These are phyloP conservation scores for Phengaris arion DNA, from an alignment of 2,888 invertebrate species.

Conservation along the genomic window DNA sequence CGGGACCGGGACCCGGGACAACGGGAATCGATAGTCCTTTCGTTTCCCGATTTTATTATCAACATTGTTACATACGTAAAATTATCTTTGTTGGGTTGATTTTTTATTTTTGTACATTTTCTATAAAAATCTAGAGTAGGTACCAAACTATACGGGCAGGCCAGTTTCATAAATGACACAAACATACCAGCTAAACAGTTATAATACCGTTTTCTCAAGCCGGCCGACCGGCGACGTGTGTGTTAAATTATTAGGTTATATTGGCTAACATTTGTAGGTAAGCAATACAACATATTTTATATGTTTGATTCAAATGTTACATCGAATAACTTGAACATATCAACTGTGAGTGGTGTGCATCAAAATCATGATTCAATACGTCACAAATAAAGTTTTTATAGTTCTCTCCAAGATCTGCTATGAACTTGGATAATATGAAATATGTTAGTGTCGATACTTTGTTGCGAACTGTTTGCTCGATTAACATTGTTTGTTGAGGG, in stretches of 20 bases:
- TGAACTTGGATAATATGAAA: not conserved
- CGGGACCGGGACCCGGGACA: constrained; percentile 6
- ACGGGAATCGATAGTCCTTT: not conserved
- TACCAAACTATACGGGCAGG: not conserved
- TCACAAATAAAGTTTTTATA: not conserved
- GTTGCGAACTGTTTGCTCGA: constrained; percentile 8
- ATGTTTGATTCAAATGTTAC: not conserved
- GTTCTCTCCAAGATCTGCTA: not conserved
- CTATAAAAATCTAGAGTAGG: not conserved
- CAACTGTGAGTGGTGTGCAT: not conserved
- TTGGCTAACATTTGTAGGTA: not conserved
- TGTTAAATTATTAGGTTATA: not conserved
- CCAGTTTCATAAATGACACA: not conserved
- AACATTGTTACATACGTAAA: constrained; percentile 3
- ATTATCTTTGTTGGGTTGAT: not conserved
- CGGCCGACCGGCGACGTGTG: no score
- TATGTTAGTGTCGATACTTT: constrained; percentile 11
- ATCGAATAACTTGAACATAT: not conserved
- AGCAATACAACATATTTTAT: not conserved
- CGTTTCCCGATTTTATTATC: constrained; percentile 4
- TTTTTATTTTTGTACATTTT: not conserved
- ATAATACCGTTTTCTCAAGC: no score
- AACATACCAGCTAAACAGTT: no score
- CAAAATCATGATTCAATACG: not conserved
- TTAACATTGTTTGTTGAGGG: constrained; percentile 22